These are phyloP conservation scores for Tetrax tetrax DNA, from an alignment of 2,113 vertebrate species.

Conservation along the genomic window DNA sequence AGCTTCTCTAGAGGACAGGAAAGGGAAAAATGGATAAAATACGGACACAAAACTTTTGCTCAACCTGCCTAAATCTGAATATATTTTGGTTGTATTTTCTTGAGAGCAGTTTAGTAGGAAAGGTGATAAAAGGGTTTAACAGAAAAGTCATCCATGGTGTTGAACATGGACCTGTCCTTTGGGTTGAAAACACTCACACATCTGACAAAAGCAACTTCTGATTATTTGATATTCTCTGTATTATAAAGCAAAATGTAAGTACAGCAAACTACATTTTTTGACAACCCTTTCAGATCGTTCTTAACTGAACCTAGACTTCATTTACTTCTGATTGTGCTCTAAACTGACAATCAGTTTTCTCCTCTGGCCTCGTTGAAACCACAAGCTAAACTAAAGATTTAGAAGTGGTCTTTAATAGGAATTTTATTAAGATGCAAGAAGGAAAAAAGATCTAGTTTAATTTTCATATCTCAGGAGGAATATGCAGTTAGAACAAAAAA, in stretches of 20 bases:
- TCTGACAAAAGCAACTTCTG: neutral
- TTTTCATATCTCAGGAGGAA: neutral
- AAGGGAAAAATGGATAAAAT: neutral
- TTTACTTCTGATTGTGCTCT: neutral
- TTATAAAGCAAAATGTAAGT: neutral
- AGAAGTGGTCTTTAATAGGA: neutral
- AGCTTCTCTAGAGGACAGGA: neutral
- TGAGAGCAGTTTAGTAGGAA: neutral
- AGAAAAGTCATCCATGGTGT: neutral
- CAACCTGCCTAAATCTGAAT: neutral
- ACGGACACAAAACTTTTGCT: neutral
- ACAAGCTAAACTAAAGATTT: neutral
- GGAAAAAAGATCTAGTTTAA: neutral
- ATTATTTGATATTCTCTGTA: neutral
- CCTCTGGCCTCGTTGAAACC: neutral
- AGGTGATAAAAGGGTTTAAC: neutral
- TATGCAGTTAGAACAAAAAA: neutral
- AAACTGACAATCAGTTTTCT: neutral
- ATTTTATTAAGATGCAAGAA: neutral
- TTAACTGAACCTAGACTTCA: neutral
- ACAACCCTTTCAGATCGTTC: neutral
- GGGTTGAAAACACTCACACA: neutral
- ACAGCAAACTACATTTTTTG: neutral
- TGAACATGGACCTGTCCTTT: neutral
- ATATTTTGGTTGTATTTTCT: neutral